Conservation (phyloP, 2,888 invertebrate species). For the Apotomis capreana region DNA sequence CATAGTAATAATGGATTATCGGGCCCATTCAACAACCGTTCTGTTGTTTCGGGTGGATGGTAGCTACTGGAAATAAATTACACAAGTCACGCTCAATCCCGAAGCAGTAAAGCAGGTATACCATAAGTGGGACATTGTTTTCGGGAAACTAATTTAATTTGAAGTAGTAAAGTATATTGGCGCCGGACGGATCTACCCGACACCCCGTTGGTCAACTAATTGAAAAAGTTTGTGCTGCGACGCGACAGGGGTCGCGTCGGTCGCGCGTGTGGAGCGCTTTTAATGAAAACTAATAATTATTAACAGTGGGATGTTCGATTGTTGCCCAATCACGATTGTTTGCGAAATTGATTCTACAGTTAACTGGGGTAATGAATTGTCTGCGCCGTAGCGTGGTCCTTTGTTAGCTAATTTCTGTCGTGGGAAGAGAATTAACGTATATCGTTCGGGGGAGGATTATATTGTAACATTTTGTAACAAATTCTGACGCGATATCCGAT, state of each 20-base stretch:
- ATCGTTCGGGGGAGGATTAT: too few species aligned
- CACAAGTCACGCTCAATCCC: neutral
- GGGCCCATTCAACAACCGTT: conserved; percentile 11
- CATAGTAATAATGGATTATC: conserved; percentile 26
- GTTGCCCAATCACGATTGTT: conserved; percentile 3
- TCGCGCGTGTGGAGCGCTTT: conserved; percentile 23
- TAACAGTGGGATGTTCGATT: conserved; percentile 20
- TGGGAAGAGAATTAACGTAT: neutral
- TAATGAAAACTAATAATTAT: conserved; percentile 41
- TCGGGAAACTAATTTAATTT: conserved; percentile 73
- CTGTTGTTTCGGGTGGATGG: neutral
- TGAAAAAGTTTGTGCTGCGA: conserved; percentile 72
- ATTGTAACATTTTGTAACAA: neutral
- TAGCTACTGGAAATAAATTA: neutral
- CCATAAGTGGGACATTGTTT: conserved; percentile 48
- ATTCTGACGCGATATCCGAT: neutral
- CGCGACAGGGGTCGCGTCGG: conserved; percentile 43
- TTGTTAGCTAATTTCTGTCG: neutral
- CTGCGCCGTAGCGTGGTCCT: neutral
- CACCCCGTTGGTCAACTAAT: conserved; percentile 67
- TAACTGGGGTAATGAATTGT: neutral
- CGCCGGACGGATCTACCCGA: conserved; percentile 41
- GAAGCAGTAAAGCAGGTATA: conserved; percentile 28
- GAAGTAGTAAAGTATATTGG: conserved; percentile 60
- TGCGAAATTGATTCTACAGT: conserved; percentile 1